These are phyloP conservation scores for Bombylius discolor DNA, from an alignment of 2,888 invertebrate species.

Conservation along the genomic window DNA sequence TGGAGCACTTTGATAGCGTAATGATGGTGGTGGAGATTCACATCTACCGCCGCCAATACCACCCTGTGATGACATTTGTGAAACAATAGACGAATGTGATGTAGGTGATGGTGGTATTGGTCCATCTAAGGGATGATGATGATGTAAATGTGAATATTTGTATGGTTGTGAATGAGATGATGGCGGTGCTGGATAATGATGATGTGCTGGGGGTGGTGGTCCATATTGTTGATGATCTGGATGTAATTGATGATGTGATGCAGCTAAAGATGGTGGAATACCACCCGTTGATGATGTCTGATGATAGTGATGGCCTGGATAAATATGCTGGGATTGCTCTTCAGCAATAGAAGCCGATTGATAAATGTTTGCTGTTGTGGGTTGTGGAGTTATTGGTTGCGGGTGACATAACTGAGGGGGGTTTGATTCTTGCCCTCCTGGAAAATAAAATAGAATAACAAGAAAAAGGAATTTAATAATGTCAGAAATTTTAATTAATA, in stretches of 20 bases:
- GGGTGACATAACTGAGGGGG: neutral
- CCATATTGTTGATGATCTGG: conserved; percentile 8
- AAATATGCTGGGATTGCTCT: conserved; percentile 5
- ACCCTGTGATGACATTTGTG: neutral
- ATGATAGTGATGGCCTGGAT: conserved; percentile 24
- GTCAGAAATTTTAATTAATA: neutral
- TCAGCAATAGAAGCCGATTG: conserved; percentile 1
- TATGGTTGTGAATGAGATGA: neutral
- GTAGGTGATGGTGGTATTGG: conserved; percentile 11
- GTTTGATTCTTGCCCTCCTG: neutral
- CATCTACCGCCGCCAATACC: conserved; percentile 14
- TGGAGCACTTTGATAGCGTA: conserved; percentile 3
- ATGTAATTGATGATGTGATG: conserved; percentile 10
- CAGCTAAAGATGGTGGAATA: conserved; percentile 22
- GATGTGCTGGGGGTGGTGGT: conserved; percentile 11
- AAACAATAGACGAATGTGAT: conserved; percentile 10
- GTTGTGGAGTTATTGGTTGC: conserved; percentile 25
- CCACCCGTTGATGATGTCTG: conserved; percentile 15
- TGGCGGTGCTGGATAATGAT: conserved; percentile 11
- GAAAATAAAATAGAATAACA: neutral
- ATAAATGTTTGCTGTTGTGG: conserved; percentile 21
- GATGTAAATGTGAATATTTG: conserved; percentile 12
- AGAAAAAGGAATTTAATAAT: neutral
- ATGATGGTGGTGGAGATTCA: conserved; percentile 11
- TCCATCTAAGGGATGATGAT: conserved; percentile 14